A percentile compares a stretch with the other conserved stretches of the same genome.
These are phyloP conservation scores for Pteropus rufus DNA, from an alignment of 2,797 vertebrate genomes.

Conservation along the genomic window DNA sequence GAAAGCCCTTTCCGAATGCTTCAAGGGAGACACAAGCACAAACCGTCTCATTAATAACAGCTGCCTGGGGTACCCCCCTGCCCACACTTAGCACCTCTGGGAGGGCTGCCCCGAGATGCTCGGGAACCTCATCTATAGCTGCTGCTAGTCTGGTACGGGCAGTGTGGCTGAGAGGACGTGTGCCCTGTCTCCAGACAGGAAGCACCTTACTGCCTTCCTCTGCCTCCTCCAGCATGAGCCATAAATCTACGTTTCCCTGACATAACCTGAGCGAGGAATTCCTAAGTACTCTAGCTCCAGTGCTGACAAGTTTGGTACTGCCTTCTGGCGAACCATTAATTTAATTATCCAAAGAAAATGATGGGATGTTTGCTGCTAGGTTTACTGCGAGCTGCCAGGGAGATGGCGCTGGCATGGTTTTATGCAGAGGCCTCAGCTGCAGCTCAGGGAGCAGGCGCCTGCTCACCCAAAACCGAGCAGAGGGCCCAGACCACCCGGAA, in stretches of 20 bases:
- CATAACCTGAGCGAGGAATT: background rate
- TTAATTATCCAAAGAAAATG: conserved; percentile 65
- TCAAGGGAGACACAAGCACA: conserved; percentile 50
- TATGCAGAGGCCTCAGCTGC: background rate
- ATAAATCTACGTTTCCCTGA: background rate
- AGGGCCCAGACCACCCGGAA: too few species aligned
- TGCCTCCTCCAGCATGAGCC: background rate
- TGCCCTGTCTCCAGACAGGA: background rate
- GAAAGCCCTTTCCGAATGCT: conserved; percentile 58
- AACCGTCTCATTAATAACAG: conserved; percentile 42
- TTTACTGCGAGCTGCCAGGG: conserved; percentile 46
- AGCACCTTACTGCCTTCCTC: background rate
- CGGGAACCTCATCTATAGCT: background rate
- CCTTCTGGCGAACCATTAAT: conserved; percentile 56
- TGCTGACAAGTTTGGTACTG: conserved; percentile 39
- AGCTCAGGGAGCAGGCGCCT: too few species aligned
- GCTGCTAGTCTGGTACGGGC: background rate
- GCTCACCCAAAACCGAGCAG: too few species aligned
- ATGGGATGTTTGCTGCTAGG: conserved; percentile 37
- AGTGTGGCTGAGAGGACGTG: background rate
- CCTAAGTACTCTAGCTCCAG: background rate
- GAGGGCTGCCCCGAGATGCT: background rate
- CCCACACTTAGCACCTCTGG: background rate
- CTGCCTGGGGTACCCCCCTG: background rate
- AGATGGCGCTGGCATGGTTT: background rate